Evolutionary conservation across 2,888 invertebrate genomes (phyloP).

Genomic region (Microplitis deprimator): DNA sequence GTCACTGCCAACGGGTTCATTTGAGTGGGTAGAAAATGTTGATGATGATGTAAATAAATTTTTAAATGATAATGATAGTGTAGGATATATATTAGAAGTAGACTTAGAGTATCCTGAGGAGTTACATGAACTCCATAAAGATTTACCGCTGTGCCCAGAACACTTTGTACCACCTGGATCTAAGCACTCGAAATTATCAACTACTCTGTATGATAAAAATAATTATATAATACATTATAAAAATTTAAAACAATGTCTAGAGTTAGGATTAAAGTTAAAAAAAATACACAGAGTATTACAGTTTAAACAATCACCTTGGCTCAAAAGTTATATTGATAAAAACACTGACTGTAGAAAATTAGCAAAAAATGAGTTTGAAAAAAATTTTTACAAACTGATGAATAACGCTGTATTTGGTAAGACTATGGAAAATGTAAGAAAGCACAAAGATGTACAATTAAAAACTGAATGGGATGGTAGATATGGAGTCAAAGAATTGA

Average conservation of each 20-base stretch:
- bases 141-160: too few species aligned
- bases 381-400: conserved; percentile 32
- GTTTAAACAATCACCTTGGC: conserved; percentile 24
- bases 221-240: too few species aligned
- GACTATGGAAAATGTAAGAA: conserved; percentile 45
- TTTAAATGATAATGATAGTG: too few species aligned
- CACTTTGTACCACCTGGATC: too few species aligned
- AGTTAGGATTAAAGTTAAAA: conserved; percentile 36
- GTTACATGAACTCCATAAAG: too few species aligned
- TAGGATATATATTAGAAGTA: too few species aligned
- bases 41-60: too few species aligned
- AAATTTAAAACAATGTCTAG: conserved; percentile 25
- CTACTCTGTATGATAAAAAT: too few species aligned
- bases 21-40: too few species aligned
- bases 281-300: conserved; percentile 24
- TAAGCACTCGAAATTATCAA: too few species aligned
- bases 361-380: conserved; percentile 6
- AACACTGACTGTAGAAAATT: conserved; percentile 18
- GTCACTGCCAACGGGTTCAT: too few species aligned
- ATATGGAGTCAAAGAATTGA: not conserved
- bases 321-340: conserved; percentile 32
- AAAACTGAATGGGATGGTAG: conserved; percentile 52
- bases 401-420: conserved; percentile 31
- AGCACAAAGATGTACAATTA: conserved; percentile 61
- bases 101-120: too few species aligned